These are phyloP conservation scores for Limanda limanda DNA, from an alignment of 2,113 vertebrate genomes.

Conservation along the genomic window DNA sequence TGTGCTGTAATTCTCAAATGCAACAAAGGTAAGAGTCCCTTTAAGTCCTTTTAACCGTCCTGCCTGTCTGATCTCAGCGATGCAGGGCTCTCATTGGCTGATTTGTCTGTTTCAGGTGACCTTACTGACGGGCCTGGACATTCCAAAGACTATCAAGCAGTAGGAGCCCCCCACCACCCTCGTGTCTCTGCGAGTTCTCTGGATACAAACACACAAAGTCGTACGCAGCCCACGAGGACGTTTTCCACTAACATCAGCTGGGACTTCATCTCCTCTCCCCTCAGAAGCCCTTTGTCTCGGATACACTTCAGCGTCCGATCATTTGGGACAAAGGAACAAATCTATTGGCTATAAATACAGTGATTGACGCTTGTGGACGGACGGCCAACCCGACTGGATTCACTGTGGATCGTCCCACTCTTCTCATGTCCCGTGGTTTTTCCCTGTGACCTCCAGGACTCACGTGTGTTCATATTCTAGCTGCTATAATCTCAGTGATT, in stretches of 20 bases:
- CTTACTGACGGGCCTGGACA: conserved; percentile 91
- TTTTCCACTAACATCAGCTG: conserved; percentile 19
- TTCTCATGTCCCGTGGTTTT: background rate
- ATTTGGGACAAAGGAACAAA: conserved; percentile 12
- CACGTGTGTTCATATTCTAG: background rate
- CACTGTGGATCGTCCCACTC: conserved; percentile 8
- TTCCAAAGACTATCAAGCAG: conserved; percentile 87
- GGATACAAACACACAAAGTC: conserved; percentile 51
- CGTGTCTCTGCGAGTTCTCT: background rate
- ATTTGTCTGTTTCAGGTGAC: conserved; percentile 86
- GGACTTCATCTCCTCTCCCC: conserved; percentile 6
- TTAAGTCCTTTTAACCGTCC: too few species aligned
- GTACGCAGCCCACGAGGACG: conserved; percentile 16
- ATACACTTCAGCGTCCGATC: background rate
- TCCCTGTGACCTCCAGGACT: background rate
- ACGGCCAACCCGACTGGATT: background rate
- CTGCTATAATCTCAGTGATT: background rate
- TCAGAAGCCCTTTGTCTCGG: conserved; percentile 28
- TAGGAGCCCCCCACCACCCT: conserved; percentile 32
- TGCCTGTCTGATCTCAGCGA: background rate
- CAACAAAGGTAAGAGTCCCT: too few species aligned
- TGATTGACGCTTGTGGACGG: background rate
- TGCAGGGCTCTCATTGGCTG: background rate
- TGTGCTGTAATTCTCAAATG: too few species aligned
- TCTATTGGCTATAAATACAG: conserved; percentile 17